Evolutionary conservation across 2,113 vertebrate species (phyloP), one percentile per base, ranked within the genome.

Genomic region (Scomber colias): DNA sequence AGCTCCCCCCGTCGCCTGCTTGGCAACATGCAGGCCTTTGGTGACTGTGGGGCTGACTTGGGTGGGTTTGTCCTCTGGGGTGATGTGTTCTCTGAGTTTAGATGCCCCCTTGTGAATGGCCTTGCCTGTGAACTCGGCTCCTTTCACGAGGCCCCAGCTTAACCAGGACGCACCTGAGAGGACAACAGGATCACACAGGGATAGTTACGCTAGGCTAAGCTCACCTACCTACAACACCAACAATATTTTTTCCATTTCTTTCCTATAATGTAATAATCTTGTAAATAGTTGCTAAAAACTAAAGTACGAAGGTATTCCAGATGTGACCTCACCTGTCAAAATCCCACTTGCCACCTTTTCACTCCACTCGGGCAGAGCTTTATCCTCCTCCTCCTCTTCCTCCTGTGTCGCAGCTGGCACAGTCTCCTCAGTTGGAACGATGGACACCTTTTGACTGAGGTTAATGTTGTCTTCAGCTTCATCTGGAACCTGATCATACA

Each of bases 101-200:
- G 97, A 96, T 1, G 98, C 98, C 27, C 98, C 98, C 91, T 96
- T 97, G 75, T 99, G 97, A 83, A 99, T 98, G 68, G 97, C 98
- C 90, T 96, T 98, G 30, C 97, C 98, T 0, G 98, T 99, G 81
- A 95, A 97, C 85, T 99, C 98, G 3, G 98, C 98, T 67, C 98
- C 98, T 94, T 99, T 99, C 56, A 97, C 93, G 71, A 99, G 92
- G 53, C 98, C 97, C 97, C 97, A 98, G 90, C 97, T 99, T 77
- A 99, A 91, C 98, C 98, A 99, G 59, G 97, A 98, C 7, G 98
- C 98, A 86, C 98, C 98, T 99, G 88, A 79, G n/a, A 55, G 53
- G 76, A 89, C 80, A 85, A 19, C 11, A 51, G 46, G 77, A 70
- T 67, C 46, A 35, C 51, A 81, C 35, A 49, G 3, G 16, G 6